phyloP scores from a whole-genome alignment of 2,113 vertebrate species.

The Kryptolebias marmoratus region DNA sequence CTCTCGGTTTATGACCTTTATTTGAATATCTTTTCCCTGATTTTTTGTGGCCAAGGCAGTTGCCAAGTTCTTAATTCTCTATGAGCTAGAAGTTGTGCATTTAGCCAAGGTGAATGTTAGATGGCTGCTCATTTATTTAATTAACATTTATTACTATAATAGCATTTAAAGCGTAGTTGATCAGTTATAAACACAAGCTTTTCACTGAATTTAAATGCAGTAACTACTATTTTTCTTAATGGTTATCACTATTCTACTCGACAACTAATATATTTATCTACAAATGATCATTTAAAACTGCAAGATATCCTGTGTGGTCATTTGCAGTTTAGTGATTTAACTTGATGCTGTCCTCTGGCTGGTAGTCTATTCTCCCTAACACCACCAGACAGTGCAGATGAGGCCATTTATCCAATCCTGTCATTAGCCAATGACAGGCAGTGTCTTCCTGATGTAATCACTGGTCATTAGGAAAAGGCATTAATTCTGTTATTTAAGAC shows the following conservation, averaged over 20 bases:
- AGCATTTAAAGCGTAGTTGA: not conserved
- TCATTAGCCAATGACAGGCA: conserved; percentile 68
- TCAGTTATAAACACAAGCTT: not conserved
- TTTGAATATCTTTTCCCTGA: conserved; percentile 5
- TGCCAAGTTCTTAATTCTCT: not conserved
- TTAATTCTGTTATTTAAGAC: conserved; percentile 71
- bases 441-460: conserved; percentile 75
- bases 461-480: conserved; percentile 66
- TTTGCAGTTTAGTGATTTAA: conserved; percentile 33
- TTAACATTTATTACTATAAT: not conserved
- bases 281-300: conserved; percentile 1
- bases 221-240: conserved; percentile 1
- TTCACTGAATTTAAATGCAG: conserved; percentile 1
- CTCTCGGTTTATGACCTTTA: conserved; percentile 13
- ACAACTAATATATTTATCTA: not conserved
- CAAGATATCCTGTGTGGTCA: not conserved
- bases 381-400: conserved; percentile 47
- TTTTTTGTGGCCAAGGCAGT: conserved; percentile 6
- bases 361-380: conserved; percentile 38
- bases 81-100: conserved; percentile 5
- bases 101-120: not conserved
- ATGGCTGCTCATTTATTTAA: conserved; percentile 5
- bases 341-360: conserved; percentile 35
- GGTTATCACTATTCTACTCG: not conserved
- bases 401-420: conserved; percentile 52